Base-by-base conservation (phyloP, 2,797 vertebrate genomes). In the Chiropotes sagulatus region DNA sequence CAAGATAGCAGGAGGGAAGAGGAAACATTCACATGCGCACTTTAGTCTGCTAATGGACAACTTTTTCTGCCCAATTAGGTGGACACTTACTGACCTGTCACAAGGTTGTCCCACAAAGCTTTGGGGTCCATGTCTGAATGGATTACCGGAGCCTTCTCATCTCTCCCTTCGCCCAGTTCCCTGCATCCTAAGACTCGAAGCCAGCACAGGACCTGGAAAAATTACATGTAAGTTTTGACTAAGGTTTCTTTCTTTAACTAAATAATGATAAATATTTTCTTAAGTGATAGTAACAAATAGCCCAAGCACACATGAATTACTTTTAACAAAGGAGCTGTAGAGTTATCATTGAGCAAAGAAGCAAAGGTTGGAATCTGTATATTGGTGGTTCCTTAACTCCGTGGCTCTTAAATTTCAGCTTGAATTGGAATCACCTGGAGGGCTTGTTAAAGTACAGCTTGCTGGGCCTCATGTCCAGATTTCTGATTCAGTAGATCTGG, bases 141-240 rank as follows among this genome's bases (percentile, higher is more conserved):
- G 99, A 99, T 99, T 98, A 97, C 98, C 98, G 98, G 97, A 98
- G 97, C 76, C 97, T 97, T 88, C 93, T 98, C 92, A 98, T 98
- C 98, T 98, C 97, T 98, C 98, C 98, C 92, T 95, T 98, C 52
- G 90, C 98, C 98, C 98, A 97, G 97, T 98, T 98, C 97, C 98
- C 98, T 97, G 98, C 98, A 93, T 98, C 98, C 98, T 99, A 98
- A 99, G 98, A 98, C 97, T 97, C 94, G 52, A 98, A 98, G 99
- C 98, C 98, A 99, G 98, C 98, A 98, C 98, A 98, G 98, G 97
- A 99, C 97, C 98, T 99, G 98, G 98, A 98, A 98, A 98, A 98
- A 97, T 99, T 99, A 98, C 98, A 99, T 99, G 99, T 99, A 98
- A 99, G 99, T 99, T 90, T 79, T 93, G 1, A 93, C 94, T 97